Base-by-base conservation (phyloP, 2,888 invertebrate genomes). In the Heliothis peltigera region DNA sequence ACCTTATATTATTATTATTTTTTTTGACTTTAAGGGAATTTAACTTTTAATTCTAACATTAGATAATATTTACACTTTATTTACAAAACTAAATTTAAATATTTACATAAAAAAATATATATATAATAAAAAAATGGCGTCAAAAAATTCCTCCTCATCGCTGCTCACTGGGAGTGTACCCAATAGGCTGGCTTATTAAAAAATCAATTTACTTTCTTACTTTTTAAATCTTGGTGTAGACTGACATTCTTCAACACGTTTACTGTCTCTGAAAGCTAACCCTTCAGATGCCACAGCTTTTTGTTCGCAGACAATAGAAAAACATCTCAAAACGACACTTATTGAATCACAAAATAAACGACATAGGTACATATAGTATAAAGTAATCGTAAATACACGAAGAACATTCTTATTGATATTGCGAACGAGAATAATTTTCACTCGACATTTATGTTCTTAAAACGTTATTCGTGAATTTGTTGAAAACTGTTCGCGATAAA, bases 401-500 rank as follows among this genome's bases (percentile, higher is more conserved):
- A 35, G 35, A 35, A 17, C 8, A 4, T 51, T 17, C 12, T n/a
- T 70, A 8, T 39, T 19, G 49, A 25, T 47, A 55, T 55, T 51
- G 71, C 42, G 46, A 52, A 62, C 46, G 62, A 39, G 22, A 44
- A 39, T 35, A 28, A 52, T 49, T 66, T 49, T n/a, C 12, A 49
- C 21, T 46, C 48, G 12, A 25, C 48, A 49, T 67, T 54, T 44
- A n/a, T n/a, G 39, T 63, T 74, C 22, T 48, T 43, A n/a, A 48
- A 53, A 51, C 61, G 21, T 47, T 53, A 28, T 49, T 57, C 17
- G 25, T 12, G 47, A 55, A 22, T 44, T 58, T 56, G 52, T 53
- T 57, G 32, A 44, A 44, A n/a, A 62, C 57, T 53, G 54, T 64
- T 67, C 43, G 51, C 62, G 15, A 67, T 70, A 59, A 62, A 70